phyloP scores from a whole-genome alignment of 2,888 invertebrate species.

The Drosophila hamatofila region DNA sequence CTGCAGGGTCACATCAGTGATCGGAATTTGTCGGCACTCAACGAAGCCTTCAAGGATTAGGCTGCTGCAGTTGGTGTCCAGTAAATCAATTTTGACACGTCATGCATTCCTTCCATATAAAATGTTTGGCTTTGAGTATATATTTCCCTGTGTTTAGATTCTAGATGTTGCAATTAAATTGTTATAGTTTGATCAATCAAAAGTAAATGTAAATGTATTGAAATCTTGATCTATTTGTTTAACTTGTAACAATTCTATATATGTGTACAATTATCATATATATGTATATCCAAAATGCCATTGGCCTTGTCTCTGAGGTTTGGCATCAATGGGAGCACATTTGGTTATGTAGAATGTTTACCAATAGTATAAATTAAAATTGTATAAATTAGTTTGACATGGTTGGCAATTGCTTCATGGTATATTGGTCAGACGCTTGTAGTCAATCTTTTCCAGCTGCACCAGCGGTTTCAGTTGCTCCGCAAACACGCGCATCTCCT shows the following conservation, averaged over 20 bases:
- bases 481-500: conserved; percentile 97
- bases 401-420: conserved; percentile 60
- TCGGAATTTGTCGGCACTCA: conserved; percentile 88
- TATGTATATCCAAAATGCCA: neutral
- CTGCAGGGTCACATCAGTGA: conserved; percentile 88
- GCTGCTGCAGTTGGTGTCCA: conserved; percentile 3
- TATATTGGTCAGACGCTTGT: conserved; percentile 88
- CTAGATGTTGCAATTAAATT: conserved; percentile 21
- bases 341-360: neutral
- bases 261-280: neutral
- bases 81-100: conserved; percentile 16
- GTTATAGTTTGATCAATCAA: conserved; percentile 18
- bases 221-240: neutral
- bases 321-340: neutral
- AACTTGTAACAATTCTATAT: neutral
- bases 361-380: no score
- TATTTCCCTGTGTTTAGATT: conserved; percentile 24
- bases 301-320: neutral
- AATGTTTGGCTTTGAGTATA: conserved; percentile 13
- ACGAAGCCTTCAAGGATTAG: conserved; percentile 86
- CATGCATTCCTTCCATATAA: conserved; percentile 23
- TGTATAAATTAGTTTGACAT: neutral
- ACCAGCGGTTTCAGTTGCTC: conserved; percentile 97
- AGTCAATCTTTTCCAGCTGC: conserved; percentile 96
- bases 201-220: neutral